Evolutionary conservation across 2,113 vertebrate genomes (phyloP).

Genomic region (Atractosteus spatula): DNA sequence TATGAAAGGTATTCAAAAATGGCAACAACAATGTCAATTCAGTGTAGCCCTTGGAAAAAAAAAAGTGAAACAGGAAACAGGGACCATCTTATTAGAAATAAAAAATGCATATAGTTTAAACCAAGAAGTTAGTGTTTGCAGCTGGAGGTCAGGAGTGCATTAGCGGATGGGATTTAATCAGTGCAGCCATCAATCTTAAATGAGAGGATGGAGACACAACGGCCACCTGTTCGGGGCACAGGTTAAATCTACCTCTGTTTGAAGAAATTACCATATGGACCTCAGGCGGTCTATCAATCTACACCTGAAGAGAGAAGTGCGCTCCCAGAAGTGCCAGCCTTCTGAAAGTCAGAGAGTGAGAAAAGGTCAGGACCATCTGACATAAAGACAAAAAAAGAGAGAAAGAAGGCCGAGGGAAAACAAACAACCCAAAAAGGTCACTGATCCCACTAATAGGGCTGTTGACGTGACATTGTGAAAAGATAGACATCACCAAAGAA

Average conservation of each 20-base stretch:
- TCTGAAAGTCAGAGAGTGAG: slow-evolving; percentile 14
- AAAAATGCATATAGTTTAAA: background rate
- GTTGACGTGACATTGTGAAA: slow-evolving; percentile 1
- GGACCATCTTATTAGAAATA: too few species aligned
- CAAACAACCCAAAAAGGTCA: slow-evolving; percentile 24
- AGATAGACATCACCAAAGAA: background rate
- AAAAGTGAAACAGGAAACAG: too few species aligned
- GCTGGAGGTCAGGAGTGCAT: slow-evolving; percentile 16
- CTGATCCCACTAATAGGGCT: slow-evolving; percentile 2
- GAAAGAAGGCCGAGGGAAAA: background rate
- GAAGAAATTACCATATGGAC: slow-evolving; percentile 26
- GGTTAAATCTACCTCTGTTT: slow-evolving; percentile 20
- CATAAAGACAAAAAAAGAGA: slow-evolving; percentile 17
- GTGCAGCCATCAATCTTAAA: slow-evolving; percentile 22
- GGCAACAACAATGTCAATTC: too few species aligned
- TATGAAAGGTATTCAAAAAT: too few species aligned
- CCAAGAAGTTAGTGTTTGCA: background rate
- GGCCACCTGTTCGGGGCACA: slow-evolving; percentile 16
- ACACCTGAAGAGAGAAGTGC: slow-evolving; percentile 1
- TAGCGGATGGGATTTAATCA: slow-evolving; percentile 1
- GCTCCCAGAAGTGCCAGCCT: slow-evolving; percentile 16
- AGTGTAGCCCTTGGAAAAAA: too few species aligned
- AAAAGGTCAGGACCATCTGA: slow-evolving; percentile 17
- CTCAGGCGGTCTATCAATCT: slow-evolving; percentile 22
- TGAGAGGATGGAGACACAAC: slow-evolving; percentile 10